Conservation (phyloP, 2,113 vertebrate species). For the Columba janthina region DNA sequence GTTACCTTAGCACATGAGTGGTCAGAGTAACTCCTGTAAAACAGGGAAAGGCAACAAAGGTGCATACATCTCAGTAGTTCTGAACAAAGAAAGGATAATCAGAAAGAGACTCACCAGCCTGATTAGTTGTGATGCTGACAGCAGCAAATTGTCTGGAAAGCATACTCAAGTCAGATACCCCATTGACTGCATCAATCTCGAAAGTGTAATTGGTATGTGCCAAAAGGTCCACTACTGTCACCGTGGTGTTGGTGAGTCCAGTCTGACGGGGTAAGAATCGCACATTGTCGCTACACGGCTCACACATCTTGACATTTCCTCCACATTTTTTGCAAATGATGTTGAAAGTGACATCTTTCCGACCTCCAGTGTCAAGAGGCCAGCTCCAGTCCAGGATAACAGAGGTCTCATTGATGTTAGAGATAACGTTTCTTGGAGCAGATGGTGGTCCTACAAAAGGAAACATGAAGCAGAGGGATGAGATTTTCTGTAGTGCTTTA, state of each 20-base stretch:
- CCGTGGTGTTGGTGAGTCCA: conserved; percentile 90
- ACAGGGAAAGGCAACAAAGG: neutral
- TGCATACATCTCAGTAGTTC: neutral
- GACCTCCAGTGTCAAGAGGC: conserved; percentile 92
- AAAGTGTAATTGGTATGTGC: conserved; percentile 99
- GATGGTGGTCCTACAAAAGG: conserved; percentile 87
- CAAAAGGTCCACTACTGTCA: conserved; percentile 91
- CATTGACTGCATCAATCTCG: conserved; percentile 92
- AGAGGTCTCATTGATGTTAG: conserved; percentile 96
- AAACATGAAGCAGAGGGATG: conserved; percentile 44
- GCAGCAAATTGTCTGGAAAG: conserved; percentile 87
- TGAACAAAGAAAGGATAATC: neutral
- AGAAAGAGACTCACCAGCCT: conserved; percentile 87
- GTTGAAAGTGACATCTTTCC: conserved; percentile 91
- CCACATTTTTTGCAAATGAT: conserved; percentile 93
- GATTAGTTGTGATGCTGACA: conserved; percentile 97
- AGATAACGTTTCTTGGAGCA: conserved; percentile 94
- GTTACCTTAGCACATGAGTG: neutral
- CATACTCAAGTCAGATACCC: conserved; percentile 85
- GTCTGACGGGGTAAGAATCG: conserved; percentile 89
- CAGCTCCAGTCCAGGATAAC: conserved; percentile 98
- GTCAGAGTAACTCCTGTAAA: neutral
- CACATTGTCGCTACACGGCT: conserved; percentile 87
- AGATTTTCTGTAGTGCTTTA: neutral
- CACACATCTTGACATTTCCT: conserved; percentile 76